Percentiles rank a stretch among this genome's conserved stretches.
These are phyloP conservation scores for Bombus polaris DNA, from an alignment of 1,140 invertebrate species.

Conservation along the genomic window DNA sequence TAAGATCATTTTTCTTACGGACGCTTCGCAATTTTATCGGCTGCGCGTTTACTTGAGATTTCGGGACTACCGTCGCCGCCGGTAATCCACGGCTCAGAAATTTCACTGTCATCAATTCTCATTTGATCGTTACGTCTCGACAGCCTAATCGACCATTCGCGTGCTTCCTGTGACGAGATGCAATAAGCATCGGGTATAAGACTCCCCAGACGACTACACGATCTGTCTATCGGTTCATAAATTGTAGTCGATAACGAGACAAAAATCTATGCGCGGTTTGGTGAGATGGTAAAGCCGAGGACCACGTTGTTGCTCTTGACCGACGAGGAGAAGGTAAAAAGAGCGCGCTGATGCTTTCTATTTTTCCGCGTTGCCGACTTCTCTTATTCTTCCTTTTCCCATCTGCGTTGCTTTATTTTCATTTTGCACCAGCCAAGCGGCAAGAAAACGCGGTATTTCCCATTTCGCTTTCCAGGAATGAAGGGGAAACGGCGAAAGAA, in stretches of 20 bases:
- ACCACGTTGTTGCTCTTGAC: not conserved
- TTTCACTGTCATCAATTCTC: too few species aligned
- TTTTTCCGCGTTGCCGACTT: constrained; percentile 32
- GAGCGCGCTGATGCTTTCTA: constrained; percentile 2
- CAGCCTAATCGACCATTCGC: not conserved
- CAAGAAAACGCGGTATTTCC: constrained; percentile 13
- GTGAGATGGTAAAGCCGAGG: too few species aligned
- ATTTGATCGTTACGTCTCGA: too few species aligned
- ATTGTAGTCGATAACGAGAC: too few species aligned
- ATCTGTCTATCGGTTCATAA: not conserved
- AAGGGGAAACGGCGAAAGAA: not conserved
- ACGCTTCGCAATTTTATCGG: too few species aligned
- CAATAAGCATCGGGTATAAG: not conserved
- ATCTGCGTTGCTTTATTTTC: not conserved
- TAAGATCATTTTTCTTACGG: too few species aligned
- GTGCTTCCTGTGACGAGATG: not conserved
- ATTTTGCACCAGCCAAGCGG: not conserved
- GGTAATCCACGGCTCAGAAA: too few species aligned
- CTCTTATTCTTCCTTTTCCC: not conserved
- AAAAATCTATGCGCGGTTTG: not conserved
- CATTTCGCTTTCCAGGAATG: not conserved
- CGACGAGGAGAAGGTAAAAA: constrained; percentile 15
- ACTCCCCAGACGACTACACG: too few species aligned
- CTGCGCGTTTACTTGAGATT: too few species aligned
- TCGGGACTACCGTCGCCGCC: too few species aligned